Base-by-base conservation (phyloP, 2,888 invertebrate genomes). In the Kryphioiulus occultus region DNA sequence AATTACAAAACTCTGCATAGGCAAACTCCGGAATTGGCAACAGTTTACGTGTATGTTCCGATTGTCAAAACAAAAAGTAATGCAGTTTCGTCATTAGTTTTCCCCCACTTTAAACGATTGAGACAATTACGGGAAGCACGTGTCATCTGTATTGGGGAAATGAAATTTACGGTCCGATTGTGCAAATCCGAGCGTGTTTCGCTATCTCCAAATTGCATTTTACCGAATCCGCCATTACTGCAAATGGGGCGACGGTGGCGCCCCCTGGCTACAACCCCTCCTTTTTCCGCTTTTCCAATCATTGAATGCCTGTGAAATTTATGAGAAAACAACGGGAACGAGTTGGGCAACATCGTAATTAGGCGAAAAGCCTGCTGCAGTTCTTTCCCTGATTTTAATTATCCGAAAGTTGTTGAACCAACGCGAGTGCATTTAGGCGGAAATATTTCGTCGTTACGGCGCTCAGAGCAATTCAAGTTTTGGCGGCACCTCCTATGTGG, bases 261-360 rank as follows among this genome's bases (percentile, higher is more conserved):
- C 68, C 68, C 68, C 68, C 68, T n/a, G 19, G 0, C 19, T 19
- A 17, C 17, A 4, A 22, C 22, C n/a, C 68, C 68, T 68, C 68
- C 22, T 26, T 68, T 68, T 26, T 68, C 68, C 22, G 68, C 68
- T 22, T 68, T 68, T 68, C 68, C 68, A 68, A 68, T 68, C 68
- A 68, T 68, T 68, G 68, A 68, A 68, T 68, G 68, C 22, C 68
- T 68, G 68, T n/a, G 68, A 68, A 68, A 68, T 68, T 68, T 68
- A 68, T 68, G 68, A 9, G 68, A 68, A 68, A 68, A 68, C 68
- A 68, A 68, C 22, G 22, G 22, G 22, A 68, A 68, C 68, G 68
- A 68, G 68, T 68, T 68, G 68, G 68, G 68, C 68, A 68, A 68
- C 68, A 68, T 68, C 22, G 68, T 68, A 68, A 68, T 68, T 68